Evolutionary conservation across 2,888 invertebrate genomes (phyloP).

Genomic region (Acanthosepion lycidas): DNA sequence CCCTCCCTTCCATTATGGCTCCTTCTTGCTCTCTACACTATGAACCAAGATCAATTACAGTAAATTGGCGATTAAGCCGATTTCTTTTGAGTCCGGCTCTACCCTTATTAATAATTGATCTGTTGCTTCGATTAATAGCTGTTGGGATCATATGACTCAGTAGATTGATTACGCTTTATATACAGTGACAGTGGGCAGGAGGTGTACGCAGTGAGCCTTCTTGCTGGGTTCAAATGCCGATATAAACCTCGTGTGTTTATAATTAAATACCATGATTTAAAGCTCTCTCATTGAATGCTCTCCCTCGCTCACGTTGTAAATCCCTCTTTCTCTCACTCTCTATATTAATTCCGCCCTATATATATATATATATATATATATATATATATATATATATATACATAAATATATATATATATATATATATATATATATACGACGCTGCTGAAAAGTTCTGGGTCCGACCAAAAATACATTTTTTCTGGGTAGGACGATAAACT

Average conservation of each 20-base stretch:
- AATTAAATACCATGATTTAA: background rate
- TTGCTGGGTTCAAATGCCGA: background rate
- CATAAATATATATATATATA: background rate
- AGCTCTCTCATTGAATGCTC: background rate
- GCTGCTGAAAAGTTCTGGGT: too few relatives aligned
- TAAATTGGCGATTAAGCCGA: conserved; percentile 21
- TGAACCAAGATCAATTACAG: background rate
- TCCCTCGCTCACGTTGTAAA: background rate
- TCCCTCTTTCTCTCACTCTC: background rate
- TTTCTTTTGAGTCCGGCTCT: background rate
- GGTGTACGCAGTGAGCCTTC: background rate
- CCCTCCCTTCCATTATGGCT: background rate
- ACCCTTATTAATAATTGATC: conserved; percentile 33
- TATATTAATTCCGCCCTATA: background rate
- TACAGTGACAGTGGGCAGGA: background rate
- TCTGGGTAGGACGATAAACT: too few relatives aligned
- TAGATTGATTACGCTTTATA: background rate
- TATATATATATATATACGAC: too few relatives aligned
- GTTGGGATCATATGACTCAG: background rate
- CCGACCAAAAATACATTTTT: too few relatives aligned
- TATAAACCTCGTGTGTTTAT: background rate
- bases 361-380: conserved; percentile 33
- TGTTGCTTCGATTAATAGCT: conserved; percentile 12
- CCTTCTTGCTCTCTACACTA: background rate
- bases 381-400: conserved; percentile 33